Conservation (phyloP, 2,797 vertebrate genomes). For the Antrozous pallidus region DNA sequence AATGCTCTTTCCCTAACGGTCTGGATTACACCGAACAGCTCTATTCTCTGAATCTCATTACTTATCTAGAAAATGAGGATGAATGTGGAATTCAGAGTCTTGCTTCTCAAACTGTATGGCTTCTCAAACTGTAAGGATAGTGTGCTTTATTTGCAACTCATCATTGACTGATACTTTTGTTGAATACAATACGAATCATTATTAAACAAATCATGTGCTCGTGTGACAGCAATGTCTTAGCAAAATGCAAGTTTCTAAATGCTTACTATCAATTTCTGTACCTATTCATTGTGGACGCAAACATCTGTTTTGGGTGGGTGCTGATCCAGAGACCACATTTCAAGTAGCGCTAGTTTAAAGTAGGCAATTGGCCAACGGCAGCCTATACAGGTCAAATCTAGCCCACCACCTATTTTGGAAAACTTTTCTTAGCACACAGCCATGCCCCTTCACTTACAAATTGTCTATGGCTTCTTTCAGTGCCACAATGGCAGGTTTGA, state of each 20-base stretch:
- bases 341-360: constrained; percentile 8
- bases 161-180: neutral
- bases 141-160: neutral
- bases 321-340: neutral
- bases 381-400: neutral
- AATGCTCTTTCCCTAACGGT: neutral
- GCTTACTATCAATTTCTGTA: neutral
- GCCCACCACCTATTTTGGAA: neutral
- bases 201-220: neutral
- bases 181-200: constrained; percentile 10
- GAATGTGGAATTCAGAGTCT: neutral
- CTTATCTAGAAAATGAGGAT: neutral
- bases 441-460: neutral
- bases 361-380: neutral
- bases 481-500: neutral
- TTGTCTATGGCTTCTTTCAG: neutral
- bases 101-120: neutral
- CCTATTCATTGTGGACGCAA: neutral
- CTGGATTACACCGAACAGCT: neutral
- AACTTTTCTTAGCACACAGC: neutral
- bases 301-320: neutral
- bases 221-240: neutral
- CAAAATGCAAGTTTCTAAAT: neutral
- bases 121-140: neutral
- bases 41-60: neutral